Evolutionary conservation across 30 jellyfish, hydroid and myxozoan genomes (phyloP).

Genomic region (Pseudorhiza aurosa): DNA sequence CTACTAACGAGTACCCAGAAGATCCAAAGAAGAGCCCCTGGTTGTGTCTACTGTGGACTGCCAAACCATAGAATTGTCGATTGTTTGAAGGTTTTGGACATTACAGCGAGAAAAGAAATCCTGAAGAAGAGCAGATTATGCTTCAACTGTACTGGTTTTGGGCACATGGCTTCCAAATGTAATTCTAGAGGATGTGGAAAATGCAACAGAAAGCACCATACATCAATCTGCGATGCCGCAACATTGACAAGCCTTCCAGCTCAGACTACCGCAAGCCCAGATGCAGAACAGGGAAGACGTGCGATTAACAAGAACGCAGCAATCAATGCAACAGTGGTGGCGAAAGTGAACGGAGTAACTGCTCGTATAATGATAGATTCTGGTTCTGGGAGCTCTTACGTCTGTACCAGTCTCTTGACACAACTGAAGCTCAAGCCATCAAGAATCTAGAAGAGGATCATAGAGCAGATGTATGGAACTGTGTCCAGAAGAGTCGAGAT

Average conservation of each 20-base stretch:
- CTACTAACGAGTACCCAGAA: conserved; percentile 7
- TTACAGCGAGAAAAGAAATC: conserved; percentile 28
- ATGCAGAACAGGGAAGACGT: conserved; percentile 4
- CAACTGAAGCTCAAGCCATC: conserved; percentile 52
- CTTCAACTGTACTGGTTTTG: conserved; percentile 34
- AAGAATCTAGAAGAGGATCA: conserved; percentile 34
- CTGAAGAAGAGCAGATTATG: conserved; percentile 44
- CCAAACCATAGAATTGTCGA: conserved; percentile 38
- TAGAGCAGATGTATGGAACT: conserved; percentile 50
- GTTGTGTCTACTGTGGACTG: conserved; percentile 47
- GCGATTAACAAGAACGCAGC: conserved; percentile 34
- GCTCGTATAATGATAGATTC: conserved; percentile 45
- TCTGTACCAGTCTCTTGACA: conserved; percentile 56
- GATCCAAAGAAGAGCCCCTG: conserved; percentile 8
- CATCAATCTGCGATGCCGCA: conserved; percentile 1
- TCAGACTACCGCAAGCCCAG: conserved; percentile 12
- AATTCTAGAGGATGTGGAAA: conserved; percentile 26
- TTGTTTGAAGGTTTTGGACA: conserved; percentile 45
- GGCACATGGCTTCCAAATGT: conserved; percentile 14
- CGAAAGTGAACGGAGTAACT: conserved; percentile 49
- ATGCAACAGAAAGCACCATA: conserved; percentile 6
- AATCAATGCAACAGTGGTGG: conserved; percentile 64
- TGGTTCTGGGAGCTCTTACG: conserved; percentile 67
- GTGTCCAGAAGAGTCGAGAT: conserved; percentile 17
- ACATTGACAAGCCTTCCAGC: conserved; percentile 46